Conservation (phyloP, 23 tunicate species). For the Corella eumyota region DNA sequence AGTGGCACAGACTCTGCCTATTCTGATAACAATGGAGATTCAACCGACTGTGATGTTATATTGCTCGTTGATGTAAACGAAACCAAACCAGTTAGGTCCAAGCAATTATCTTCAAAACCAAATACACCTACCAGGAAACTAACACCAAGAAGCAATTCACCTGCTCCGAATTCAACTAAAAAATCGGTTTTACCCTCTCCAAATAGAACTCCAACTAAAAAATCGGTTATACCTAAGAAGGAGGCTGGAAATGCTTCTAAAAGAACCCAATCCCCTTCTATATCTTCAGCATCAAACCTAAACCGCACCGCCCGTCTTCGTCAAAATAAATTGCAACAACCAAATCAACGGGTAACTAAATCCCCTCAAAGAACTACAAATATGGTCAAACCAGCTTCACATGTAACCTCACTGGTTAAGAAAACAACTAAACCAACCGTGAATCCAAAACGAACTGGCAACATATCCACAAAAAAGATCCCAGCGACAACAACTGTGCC, state of each 20-base stretch:
- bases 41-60: no score
- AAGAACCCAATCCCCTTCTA: neutral
- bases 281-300: neutral
- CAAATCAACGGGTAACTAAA: neutral
- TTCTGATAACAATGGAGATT: no score
- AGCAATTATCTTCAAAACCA: no score
- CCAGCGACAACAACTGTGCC: neutral
- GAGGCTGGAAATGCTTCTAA: slow-evolving; percentile 16
- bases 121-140: no score
- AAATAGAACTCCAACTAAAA: no score
- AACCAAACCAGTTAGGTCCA: no score
- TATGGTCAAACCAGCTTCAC: slow-evolving; percentile 6
- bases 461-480: neutral
- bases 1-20: no score
- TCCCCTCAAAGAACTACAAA: neutral
- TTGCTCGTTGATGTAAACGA: no score
- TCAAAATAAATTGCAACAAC: neutral
- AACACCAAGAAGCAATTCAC: no score
- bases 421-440: neutral
- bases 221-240: no score
- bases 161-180: no score
- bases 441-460: neutral
- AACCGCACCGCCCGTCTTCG: slow-evolving; percentile 3
- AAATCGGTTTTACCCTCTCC: no score
- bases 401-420: slow-evolving; percentile 5